Percentiles rank a stretch among this genome's conserved stretches.
phyloP scores from a whole-genome alignment of 92 coral and sea anemone genomes.

The Umimayanthus kanabou region DNA sequence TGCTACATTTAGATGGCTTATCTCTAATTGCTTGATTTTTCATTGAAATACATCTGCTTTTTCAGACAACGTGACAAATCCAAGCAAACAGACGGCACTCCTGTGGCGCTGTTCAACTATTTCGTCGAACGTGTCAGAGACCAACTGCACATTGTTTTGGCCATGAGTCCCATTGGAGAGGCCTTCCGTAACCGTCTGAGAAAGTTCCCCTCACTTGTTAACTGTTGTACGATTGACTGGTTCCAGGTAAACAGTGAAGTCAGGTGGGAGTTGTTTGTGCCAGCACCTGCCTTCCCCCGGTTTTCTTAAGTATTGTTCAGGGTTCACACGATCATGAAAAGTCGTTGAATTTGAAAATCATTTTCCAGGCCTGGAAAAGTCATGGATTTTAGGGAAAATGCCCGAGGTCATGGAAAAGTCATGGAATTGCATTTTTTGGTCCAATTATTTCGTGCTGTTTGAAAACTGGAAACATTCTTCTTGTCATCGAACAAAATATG shows the following conservation, averaged over 20 bases:
- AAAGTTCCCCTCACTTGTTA: slow-evolving; percentile 96
- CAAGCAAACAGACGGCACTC: slow-evolving; percentile 98
- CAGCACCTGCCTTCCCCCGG: no score
- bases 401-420: no score
- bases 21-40: background rate
- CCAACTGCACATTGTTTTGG: slow-evolving; percentile 97
- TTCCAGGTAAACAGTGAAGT: slow-evolving; percentile 75
- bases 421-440: no score
- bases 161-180: slow-evolving; percentile 99
- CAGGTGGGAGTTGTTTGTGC: no score
- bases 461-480: no score
- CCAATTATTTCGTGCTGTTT: no score
- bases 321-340: no score
- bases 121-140: slow-evolving; percentile 96
- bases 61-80: slow-evolving; percentile 97
- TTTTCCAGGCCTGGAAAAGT: no score
- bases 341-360: no score
- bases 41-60: background rate
- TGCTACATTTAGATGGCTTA: background rate
- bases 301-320: no score
- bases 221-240: slow-evolving; percentile 99
- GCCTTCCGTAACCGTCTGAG: slow-evolving; percentile 96
- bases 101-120: slow-evolving; percentile 96
- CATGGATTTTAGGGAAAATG: no score
- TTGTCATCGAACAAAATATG: no score